Percentiles rank a stretch among this genome's conserved stretches.
Evolutionary conservation across 2,113 vertebrate genomes (phyloP).

Genomic region (Barbus barbus): DNA sequence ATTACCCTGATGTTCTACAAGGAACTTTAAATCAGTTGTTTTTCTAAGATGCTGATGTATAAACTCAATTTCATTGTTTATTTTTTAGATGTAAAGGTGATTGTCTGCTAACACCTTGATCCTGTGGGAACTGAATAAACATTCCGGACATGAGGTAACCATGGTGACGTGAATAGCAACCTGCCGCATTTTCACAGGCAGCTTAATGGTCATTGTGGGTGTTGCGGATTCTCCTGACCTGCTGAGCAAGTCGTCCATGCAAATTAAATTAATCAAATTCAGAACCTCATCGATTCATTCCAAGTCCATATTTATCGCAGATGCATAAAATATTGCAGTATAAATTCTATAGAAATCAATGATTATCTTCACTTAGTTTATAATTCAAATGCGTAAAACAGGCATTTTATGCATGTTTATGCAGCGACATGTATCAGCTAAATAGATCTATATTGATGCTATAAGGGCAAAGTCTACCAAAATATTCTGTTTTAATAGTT

Average conservation of each 20-base stretch:
- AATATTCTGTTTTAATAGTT: background rate
- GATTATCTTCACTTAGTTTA: background rate
- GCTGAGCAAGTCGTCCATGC: background rate
- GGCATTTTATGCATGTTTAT: background rate
- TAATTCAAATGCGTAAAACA: background rate
- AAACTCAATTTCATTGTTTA: slow-evolving; percentile 40
- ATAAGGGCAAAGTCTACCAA: background rate
- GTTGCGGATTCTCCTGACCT: slow-evolving; percentile 18
- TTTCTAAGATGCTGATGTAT: slow-evolving; percentile 19
- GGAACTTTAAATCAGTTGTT: background rate
- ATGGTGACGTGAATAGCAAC: slow-evolving; percentile 53
- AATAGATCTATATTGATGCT: background rate
- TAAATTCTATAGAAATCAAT: background rate
- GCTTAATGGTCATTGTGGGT: slow-evolving; percentile 25
- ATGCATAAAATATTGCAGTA: background rate
- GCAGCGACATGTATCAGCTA: too few species aligned
- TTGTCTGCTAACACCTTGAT: slow-evolving; percentile 37
- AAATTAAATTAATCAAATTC: slow-evolving; percentile 1
- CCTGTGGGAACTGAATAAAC: slow-evolving; percentile 38
- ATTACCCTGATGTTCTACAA: background rate
- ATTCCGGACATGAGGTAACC: slow-evolving; percentile 50
- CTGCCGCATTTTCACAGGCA: slow-evolving; percentile 19
- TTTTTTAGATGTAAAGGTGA: slow-evolving; percentile 48
- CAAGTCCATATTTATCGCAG: background rate
- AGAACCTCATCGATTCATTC: background rate